These are phyloP conservation scores for Bombus confusus DNA, from an alignment of 1,140 invertebrate genomes.

Conservation along the genomic window DNA sequence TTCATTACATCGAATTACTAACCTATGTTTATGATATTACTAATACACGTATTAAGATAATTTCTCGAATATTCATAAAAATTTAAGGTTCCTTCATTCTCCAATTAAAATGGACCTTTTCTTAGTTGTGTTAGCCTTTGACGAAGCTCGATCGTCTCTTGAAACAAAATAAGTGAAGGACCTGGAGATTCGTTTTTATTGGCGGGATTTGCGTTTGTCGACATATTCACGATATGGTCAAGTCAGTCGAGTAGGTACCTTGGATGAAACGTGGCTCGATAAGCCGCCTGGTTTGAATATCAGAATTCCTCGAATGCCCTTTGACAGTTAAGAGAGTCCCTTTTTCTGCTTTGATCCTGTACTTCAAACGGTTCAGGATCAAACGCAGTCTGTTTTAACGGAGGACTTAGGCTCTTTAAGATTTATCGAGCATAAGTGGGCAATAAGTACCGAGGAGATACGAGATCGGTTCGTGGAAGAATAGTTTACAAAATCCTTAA, in stretches of 20 bases:
- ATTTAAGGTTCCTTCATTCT: neutral
- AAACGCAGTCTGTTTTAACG: neutral
- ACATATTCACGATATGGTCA: constrained; percentile 37
- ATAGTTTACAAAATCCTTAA: neutral
- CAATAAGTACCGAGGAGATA: neutral
- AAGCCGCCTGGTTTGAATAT: constrained; percentile 45
- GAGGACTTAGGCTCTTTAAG: neutral
- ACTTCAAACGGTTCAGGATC: neutral
- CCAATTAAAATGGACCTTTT: neutral
- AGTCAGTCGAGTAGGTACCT: constrained; percentile 27
- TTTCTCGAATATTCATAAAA: neutral
- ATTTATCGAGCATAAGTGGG: neutral
- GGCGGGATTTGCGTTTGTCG: constrained; percentile 28
- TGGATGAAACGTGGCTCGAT: constrained; percentile 50
- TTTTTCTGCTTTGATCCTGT: neutral
- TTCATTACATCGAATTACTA: too few species aligned
- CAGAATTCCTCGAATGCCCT: constrained; percentile 9
- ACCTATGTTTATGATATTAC: too few species aligned
- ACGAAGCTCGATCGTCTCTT: neutral
- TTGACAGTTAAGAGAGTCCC: neutral
- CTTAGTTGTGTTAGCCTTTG: too few species aligned
- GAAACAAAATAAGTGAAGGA: neutral
- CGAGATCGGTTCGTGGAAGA: neutral
- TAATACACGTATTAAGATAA: too few species aligned
- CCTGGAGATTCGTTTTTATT: neutral